These are phyloP conservation scores for Philypnodon macrostomus DNA, from an alignment of 2,797 vertebrate species.

Conservation along the genomic window DNA sequence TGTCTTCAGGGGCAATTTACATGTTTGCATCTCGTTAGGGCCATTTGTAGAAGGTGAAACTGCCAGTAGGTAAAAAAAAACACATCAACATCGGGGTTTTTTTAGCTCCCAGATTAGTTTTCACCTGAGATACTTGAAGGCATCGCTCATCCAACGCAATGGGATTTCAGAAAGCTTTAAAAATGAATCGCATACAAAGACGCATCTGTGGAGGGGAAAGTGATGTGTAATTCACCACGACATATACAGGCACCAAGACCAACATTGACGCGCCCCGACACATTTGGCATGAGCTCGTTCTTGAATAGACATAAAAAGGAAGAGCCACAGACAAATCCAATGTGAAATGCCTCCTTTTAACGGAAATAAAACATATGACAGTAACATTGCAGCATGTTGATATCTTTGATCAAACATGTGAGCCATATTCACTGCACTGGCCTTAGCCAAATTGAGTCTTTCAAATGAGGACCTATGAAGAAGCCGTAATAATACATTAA, in stretches of 20 bases:
- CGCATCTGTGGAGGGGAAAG: not conserved
- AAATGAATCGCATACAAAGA: constrained; percentile 37
- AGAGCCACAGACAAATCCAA: constrained; percentile 8
- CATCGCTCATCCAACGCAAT: constrained; percentile 50
- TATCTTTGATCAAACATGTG: constrained; percentile 3
- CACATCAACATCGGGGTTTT: constrained; percentile 14
- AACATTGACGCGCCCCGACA: constrained; percentile 8
- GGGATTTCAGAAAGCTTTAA: constrained; percentile 44
- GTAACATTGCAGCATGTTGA: not conserved
- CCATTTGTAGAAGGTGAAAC: constrained; percentile 35
- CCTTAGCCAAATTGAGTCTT: not conserved
- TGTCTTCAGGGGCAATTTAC: constrained; percentile 58
- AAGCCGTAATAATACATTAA: not conserved
- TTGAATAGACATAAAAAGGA: not conserved
- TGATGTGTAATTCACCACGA: constrained; percentile 18
- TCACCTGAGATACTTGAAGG: constrained; percentile 61
- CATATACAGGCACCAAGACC: not conserved
- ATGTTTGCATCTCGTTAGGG: constrained; percentile 65
- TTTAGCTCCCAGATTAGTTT: constrained; percentile 55
- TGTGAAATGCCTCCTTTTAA: constrained; percentile 10
- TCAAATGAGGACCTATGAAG: not conserved
- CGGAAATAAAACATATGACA: constrained; percentile 2
- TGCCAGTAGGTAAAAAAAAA: constrained; percentile 27
- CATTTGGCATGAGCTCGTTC: constrained; percentile 2
- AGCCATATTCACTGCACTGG: not conserved